phyloP scores from a whole-genome alignment of 2,113 vertebrate genomes.

The Scolopax mira region DNA sequence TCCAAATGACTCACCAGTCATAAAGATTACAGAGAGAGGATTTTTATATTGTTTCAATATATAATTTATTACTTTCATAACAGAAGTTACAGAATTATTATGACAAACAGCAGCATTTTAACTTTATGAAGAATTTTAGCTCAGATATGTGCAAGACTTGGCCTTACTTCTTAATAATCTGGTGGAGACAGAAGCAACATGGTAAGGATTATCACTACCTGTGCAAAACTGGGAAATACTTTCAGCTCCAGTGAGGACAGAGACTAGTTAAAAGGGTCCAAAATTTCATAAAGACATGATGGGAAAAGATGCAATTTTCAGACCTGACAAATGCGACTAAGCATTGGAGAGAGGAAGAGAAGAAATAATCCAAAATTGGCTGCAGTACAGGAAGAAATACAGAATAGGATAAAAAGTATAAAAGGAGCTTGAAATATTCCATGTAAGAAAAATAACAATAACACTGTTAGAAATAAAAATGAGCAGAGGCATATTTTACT shows the following conservation, averaged over 20 bases:
- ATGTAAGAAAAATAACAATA: background rate
- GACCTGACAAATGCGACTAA: background rate
- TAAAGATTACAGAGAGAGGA: background rate
- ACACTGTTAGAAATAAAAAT: background rate
- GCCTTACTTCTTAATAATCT: background rate
- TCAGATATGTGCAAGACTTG: background rate
- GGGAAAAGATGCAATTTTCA: background rate
- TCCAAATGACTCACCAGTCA: background rate
- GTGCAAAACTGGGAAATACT: background rate
- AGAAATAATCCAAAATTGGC: background rate
- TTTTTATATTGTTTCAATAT: background rate
- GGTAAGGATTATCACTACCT: background rate
- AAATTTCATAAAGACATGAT: background rate
- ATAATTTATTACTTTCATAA: background rate
- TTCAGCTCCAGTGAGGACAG: background rate
- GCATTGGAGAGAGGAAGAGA: background rate
- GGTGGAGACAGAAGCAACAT: background rate
- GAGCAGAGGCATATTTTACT: background rate
- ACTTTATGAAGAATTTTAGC: background rate
- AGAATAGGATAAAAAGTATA: background rate
- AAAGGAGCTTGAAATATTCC: background rate
- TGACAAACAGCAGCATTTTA: background rate
- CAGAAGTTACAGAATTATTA: background rate
- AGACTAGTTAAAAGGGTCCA: background rate
- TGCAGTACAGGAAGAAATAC: background rate